These are phyloP conservation scores for Hybos culiciformis DNA, from an alignment of 2,888 invertebrate species.

Conservation along the genomic window DNA sequence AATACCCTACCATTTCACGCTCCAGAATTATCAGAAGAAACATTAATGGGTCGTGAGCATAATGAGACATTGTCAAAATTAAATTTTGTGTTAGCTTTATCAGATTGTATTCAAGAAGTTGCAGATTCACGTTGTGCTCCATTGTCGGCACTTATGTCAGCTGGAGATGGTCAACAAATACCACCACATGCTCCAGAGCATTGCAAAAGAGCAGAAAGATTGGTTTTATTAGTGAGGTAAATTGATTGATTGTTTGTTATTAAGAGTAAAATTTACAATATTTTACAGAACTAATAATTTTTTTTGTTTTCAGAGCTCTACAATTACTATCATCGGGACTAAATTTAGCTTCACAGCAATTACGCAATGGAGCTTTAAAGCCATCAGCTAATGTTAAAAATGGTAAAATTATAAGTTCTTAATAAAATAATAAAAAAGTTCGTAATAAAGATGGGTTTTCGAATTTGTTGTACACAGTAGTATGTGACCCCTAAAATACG, in stretches of 20 bases:
- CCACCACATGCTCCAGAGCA: conserved; percentile 37
- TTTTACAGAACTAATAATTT: conserved; percentile 7
- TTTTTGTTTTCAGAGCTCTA: conserved; percentile 47
- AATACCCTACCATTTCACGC: conserved; percentile 63
- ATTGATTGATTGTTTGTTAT: background rate
- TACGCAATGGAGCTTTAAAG: conserved; percentile 70
- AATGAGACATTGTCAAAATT: conserved; percentile 94
- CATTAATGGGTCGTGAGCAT: conserved; percentile 88
- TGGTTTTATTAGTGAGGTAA: conserved; percentile 29
- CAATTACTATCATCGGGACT: conserved; percentile 93
- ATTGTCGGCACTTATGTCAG: conserved; percentile 48
- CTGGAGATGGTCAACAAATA: conserved; percentile 26
- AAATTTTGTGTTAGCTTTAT: conserved; percentile 90
- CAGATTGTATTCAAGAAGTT: conserved; percentile 85
- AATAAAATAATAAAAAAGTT: too few relatives aligned
- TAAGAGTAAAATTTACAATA: too few relatives aligned
- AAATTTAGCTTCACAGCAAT: conserved; percentile 73
- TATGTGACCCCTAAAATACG: too few relatives aligned
- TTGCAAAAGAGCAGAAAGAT: conserved; percentile 33
- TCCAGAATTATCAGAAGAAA: conserved; percentile 90
- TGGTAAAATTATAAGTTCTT: too few relatives aligned
- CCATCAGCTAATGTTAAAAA: conserved; percentile 83
- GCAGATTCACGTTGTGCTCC: conserved; percentile 70
- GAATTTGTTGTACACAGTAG: too few relatives aligned
- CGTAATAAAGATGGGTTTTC: too few relatives aligned